Conservation (phyloP, 2,797 vertebrate species). For the Hydrophis major region DNA sequence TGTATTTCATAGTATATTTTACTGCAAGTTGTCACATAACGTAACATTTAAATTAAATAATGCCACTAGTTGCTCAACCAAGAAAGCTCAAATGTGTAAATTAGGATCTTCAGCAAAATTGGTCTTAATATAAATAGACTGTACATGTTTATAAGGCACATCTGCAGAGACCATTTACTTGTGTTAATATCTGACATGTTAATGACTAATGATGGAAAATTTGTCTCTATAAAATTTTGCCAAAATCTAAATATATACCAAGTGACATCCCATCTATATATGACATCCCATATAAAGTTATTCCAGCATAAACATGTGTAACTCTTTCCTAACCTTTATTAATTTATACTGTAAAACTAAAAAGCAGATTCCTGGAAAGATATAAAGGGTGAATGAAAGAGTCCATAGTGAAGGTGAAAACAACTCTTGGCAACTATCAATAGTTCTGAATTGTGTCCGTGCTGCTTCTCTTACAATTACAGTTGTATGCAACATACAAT, state of each 20-base stretch:
- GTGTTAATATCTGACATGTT: neutral
- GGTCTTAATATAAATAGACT: neutral
- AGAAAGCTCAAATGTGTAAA: neutral
- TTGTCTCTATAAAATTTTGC: neutral
- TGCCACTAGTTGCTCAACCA: neutral
- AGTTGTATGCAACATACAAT: neutral
- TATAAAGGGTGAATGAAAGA: neutral
- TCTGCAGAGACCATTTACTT: neutral
- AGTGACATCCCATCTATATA: neutral
- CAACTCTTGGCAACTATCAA: neutral
- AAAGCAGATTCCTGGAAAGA: neutral
- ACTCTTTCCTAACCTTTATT: neutral
- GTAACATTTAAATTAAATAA: neutral
- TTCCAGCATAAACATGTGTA: neutral
- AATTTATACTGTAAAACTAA: neutral
- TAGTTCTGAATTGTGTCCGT: neutral
- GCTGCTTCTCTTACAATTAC: neutral
- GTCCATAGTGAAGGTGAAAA: neutral
- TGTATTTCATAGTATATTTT: neutral
- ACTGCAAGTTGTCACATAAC: neutral
- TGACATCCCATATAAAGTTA: neutral
- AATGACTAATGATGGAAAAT: neutral
- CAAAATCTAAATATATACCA: neutral
- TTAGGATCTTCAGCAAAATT: neutral
- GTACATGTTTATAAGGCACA: neutral